These are phyloP conservation scores for Spatulosminthurus flaviceps DNA, from an alignment of 2,888 invertebrate species.

Conservation along the genomic window DNA sequence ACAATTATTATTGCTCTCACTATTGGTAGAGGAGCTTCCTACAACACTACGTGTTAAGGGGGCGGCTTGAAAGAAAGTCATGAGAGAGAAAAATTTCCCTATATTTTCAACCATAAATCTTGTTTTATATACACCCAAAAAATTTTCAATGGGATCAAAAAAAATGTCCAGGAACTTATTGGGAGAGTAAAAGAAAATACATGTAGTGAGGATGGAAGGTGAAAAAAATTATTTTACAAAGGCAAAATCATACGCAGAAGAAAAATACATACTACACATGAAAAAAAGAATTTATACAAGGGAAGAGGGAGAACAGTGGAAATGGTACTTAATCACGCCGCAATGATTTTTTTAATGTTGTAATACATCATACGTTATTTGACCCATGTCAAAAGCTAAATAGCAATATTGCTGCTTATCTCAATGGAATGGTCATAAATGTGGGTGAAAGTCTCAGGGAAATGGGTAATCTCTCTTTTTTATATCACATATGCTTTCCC, in stretches of 20 bases:
- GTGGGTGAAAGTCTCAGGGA: constrained; percentile 3
- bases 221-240: too few relatives aligned
- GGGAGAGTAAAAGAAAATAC: background rate
- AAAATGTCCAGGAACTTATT: too few relatives aligned
- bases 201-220: background rate
- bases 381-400: constrained; percentile 1
- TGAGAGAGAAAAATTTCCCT: background rate
- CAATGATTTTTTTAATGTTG: constrained; percentile 14
- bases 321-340: background rate
- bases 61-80: background rate
- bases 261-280: too few relatives aligned
- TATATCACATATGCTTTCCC: background rate
- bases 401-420: constrained; percentile 4
- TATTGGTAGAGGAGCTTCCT: too few relatives aligned
- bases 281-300: too few relatives aligned
- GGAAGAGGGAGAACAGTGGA: background rate
- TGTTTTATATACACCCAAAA: background rate
- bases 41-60: too few relatives aligned
- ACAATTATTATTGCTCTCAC: too few relatives aligned
- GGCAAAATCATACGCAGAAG: too few relatives aligned
- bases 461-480: background rate
- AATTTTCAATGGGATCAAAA: background rate
- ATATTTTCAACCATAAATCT: background rate
- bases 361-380: constrained; percentile 3
- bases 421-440: constrained; percentile 3